These are phyloP conservation scores for Hypsopygia costalis DNA, from an alignment of 2,888 invertebrate genomes.

Conservation along the genomic window DNA sequence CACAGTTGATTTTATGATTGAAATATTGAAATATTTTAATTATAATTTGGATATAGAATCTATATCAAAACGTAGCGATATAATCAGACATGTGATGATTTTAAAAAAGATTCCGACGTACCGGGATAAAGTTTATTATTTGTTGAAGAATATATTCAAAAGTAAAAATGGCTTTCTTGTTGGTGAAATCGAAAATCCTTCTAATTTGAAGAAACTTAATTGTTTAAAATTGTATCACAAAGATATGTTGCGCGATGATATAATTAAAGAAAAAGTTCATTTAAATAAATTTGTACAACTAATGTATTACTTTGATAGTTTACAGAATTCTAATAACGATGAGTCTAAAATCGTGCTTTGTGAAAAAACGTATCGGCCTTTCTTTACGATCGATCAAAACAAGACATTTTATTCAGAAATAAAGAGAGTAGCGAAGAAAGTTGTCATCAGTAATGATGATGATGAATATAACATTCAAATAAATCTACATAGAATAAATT, in stretches of 20 bases:
- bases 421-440: constrained; percentile 15
- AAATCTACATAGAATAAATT: not conserved
- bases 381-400: constrained; percentile 24
- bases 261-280: constrained; percentile 24
- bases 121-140: constrained; percentile 26
- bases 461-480: not conserved
- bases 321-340: not conserved
- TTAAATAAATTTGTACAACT: constrained; percentile 31
- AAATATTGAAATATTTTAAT: constrained; percentile 31
- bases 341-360: constrained; percentile 19
- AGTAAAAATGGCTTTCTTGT: constrained; percentile 30
- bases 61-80: constrained; percentile 28
- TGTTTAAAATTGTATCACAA: constrained; percentile 33
- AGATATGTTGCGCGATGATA: constrained; percentile 22
- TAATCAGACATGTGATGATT: constrained; percentile 30
- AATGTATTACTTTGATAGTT: constrained; percentile 14
- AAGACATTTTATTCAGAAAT: constrained; percentile 32
- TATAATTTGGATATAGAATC: constrained; percentile 29
- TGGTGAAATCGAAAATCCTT: constrained; percentile 29
- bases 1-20: constrained; percentile 32
- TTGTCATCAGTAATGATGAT: constrained; percentile 2
- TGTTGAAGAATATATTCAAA: constrained; percentile 34
- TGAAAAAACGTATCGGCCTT: constrained; percentile 31
- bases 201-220: constrained; percentile 32
- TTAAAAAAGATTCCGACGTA: constrained; percentile 29